Conservation (phyloP, 2,113 vertebrate genomes). For the Thermophis baileyi region DNA sequence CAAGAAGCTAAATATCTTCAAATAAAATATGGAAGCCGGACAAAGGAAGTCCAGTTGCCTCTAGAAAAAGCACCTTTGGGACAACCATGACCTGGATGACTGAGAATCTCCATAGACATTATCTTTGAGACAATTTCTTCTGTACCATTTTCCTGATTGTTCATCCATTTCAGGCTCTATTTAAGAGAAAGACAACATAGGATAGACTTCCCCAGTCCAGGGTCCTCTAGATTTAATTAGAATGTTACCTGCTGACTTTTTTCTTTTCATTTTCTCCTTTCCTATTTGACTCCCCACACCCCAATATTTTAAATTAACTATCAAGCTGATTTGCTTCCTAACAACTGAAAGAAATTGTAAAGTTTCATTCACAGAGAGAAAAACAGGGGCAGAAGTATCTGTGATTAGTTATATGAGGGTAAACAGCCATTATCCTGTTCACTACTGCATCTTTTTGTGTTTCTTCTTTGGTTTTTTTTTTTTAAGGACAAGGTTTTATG, state of each 20-base stretch:
- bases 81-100: too few species aligned
- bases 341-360: not conserved
- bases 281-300: not conserved
- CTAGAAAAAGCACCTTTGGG: too few species aligned
- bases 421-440: not conserved
- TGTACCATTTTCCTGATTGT: not conserved
- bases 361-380: not conserved
- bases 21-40: too few species aligned
- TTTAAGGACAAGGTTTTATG: not conserved
- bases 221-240: not conserved
- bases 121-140: not conserved
- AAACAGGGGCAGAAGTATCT: not conserved
- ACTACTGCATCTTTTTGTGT: not conserved
- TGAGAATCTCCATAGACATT: not conserved
- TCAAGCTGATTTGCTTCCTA: not conserved
- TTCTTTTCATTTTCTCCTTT: not conserved
- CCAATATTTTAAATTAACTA: not conserved
- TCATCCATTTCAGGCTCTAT: not conserved
- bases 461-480: not conserved
- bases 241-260: not conserved
- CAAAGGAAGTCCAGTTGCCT: too few species aligned
- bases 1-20: too few species aligned
- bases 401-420: not conserved
- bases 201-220: not conserved
- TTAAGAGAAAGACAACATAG: not conserved